Evolutionary conservation across 2,113 vertebrate genomes (phyloP), one percentile per base, ranked within the genome.

Genomic region (Physeter macrocephalus): DNA sequence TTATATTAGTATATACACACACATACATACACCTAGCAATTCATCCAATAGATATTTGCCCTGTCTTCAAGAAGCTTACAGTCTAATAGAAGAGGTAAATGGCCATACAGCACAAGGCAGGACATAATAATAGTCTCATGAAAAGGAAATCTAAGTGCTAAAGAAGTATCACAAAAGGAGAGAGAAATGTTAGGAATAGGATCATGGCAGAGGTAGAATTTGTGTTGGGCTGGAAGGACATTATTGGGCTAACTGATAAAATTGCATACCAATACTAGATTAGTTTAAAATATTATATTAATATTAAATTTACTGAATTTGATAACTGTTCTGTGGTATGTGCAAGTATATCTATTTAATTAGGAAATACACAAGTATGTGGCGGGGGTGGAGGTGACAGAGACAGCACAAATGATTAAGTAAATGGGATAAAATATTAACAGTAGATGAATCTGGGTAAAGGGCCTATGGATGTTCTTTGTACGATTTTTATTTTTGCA

Each of bases 401-500:
- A 62, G 46, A 18, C 1, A 69, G 4, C 36, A 12, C 31, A 71
- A 59, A 34, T n/a, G 31, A 25, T 72, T 72, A 64, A 90, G 25
- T 64, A 74, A 81, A 62, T 49, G 36, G 12, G 52, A 39, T 14
- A 74, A 41, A 85, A 82, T 72, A 57, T 64, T 71, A 87, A 46
- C 29, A 61, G 1, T 9, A 17, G 71, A 43, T 57, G 18, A 34
- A 18, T 49, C 41, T 62, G 49, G 39, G 23, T 29, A 74, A 61
- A 80, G 23, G 6, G 11, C 29, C n/a, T 43, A 4, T 1, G 1
- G 6, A 4, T n/a, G 4, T n/a, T 77, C 62, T 92, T 87, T 21
- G 20, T 87, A 15, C 64, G 62, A 0, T 69, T 95, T 93, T 77
- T 39, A 69, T 62, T 83, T 94, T 78, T 88, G 43, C 15, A 82